phyloP scores from a whole-genome alignment of 2,888 invertebrate genomes.

The Embidobia sp. region DNA sequence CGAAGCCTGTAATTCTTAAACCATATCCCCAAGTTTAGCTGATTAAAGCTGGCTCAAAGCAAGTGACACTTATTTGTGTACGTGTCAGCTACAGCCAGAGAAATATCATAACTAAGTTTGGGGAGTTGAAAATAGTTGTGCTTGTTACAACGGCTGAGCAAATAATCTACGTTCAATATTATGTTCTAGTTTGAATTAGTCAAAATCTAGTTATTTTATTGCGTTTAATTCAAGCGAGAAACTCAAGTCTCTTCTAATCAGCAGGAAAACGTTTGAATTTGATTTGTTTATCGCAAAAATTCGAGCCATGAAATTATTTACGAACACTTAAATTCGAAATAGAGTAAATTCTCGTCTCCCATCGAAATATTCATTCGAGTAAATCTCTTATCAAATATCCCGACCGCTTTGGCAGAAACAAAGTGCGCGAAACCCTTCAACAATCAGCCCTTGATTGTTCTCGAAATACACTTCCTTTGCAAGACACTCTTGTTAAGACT shows the following conservation, averaged over 20 bases:
- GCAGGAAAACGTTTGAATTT: too few species aligned
- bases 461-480: background rate
- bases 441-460: constrained; percentile 6
- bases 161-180: background rate
- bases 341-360: too few species aligned
- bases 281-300: too few species aligned
- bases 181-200: background rate
- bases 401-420: too few species aligned
- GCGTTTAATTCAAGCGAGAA: too few species aligned
- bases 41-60: constrained; percentile 16
- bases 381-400: too few species aligned
- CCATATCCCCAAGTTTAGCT: constrained; percentile 22
- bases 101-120: constrained; percentile 19
- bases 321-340: too few species aligned
- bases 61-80: constrained; percentile 10
- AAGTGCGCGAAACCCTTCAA: constrained; percentile 1
- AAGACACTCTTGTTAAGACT: constrained; percentile 4
- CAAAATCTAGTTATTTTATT: background rate
- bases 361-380: too few species aligned
- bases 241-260: too few species aligned
- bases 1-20: too few species aligned
- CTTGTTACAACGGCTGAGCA: constrained; percentile 1
- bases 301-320: too few species aligned
- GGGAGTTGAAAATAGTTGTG: constrained; percentile 9
- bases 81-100: constrained; percentile 18